A percentile compares a stretch with the other conserved stretches of the same genome.
Conservation (phyloP, 1,140 invertebrate species). For the Drosophila arizonae region DNA sequence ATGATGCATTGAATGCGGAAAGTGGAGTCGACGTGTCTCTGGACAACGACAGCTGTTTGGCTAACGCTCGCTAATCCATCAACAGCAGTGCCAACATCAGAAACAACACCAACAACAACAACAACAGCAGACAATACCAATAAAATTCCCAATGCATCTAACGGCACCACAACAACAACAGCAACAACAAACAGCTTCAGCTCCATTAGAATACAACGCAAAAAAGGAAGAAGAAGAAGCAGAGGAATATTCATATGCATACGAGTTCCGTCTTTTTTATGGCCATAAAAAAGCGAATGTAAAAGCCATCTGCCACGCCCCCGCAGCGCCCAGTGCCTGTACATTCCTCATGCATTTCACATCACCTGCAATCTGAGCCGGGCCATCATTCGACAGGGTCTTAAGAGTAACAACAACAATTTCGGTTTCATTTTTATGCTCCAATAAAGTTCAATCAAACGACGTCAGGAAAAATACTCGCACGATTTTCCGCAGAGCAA, state of each 20-base stretch:
- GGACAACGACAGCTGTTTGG: slow-evolving; percentile 35
- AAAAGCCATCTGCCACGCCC: slow-evolving; percentile 5
- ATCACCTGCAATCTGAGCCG: slow-evolving; percentile 41
- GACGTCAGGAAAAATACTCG: slow-evolving; percentile 46
- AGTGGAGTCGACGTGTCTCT: not conserved
- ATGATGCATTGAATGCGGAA: slow-evolving; percentile 38
- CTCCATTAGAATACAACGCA: slow-evolving; percentile 64
- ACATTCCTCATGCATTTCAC: slow-evolving; percentile 12
- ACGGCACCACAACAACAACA: slow-evolving; percentile 11
- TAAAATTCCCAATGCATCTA: slow-evolving; percentile 57
- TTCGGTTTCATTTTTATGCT: slow-evolving; percentile 69
- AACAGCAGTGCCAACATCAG: slow-evolving; percentile 62
- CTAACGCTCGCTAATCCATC: slow-evolving; percentile 65
- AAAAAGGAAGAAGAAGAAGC: slow-evolving; percentile 50
- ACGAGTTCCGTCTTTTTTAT: not conserved
- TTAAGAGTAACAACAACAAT: slow-evolving; percentile 25
- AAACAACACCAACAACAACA: slow-evolving; percentile 28
- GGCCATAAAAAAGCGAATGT: slow-evolving; percentile 57
- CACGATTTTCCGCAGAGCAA: slow-evolving; percentile 43
- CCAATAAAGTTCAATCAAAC: slow-evolving; percentile 77
- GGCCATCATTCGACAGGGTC: slow-evolving; percentile 2
- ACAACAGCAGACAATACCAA: slow-evolving; percentile 49
- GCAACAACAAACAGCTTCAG: slow-evolving; percentile 17
- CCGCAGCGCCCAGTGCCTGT: not conserved
- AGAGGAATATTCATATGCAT: slow-evolving; percentile 30